A percentile compares a stretch with the other conserved stretches of the same genome.
phyloP scores from a whole-genome alignment of 2,888 invertebrate genomes.

The Busseola fusca region DNA sequence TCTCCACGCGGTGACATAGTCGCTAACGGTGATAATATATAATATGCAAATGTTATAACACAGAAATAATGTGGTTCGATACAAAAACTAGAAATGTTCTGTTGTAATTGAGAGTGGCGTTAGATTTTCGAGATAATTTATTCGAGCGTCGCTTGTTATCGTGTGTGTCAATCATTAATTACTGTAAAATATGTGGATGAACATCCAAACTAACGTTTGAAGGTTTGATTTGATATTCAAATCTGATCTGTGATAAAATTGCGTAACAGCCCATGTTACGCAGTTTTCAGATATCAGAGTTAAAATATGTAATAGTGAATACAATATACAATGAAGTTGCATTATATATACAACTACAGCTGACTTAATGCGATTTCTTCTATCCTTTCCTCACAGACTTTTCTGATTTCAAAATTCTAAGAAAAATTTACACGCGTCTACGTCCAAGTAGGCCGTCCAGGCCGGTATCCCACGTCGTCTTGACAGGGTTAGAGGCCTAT shows the following conservation, averaged over 20 bases:
- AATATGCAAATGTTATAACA: conserved; percentile 68
- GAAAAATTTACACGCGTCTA: conserved; percentile 27
- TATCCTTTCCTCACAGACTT: neutral
- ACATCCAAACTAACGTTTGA: conserved; percentile 29
- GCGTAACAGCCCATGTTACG: too few species aligned
- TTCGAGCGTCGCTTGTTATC: conserved; percentile 53
- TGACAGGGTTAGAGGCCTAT: conserved; percentile 69
- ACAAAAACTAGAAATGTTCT: conserved; percentile 57
- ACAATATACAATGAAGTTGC: conserved; percentile 19
- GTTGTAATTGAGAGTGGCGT: conserved; percentile 54
- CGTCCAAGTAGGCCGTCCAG: conserved; percentile 44
- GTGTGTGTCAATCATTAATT: conserved; percentile 56
- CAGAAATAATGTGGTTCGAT: conserved; percentile 59
- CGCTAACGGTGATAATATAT: conserved; percentile 65
- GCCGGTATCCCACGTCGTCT: conserved; percentile 62
- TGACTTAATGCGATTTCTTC: neutral
- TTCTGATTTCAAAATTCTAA: conserved; percentile 11
- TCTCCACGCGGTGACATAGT: conserved; percentile 71
- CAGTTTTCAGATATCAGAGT: conserved; percentile 20
- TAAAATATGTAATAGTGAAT: conserved; percentile 13
- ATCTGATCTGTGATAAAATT: conserved; percentile 36
- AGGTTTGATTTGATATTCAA: conserved; percentile 49
- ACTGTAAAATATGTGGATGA: conserved; percentile 52
- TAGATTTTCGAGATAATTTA: conserved; percentile 56
- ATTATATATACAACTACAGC: neutral